phyloP scores from a whole-genome alignment of 2,113 vertebrate species.

The Salvelinus alpinus region DNA sequence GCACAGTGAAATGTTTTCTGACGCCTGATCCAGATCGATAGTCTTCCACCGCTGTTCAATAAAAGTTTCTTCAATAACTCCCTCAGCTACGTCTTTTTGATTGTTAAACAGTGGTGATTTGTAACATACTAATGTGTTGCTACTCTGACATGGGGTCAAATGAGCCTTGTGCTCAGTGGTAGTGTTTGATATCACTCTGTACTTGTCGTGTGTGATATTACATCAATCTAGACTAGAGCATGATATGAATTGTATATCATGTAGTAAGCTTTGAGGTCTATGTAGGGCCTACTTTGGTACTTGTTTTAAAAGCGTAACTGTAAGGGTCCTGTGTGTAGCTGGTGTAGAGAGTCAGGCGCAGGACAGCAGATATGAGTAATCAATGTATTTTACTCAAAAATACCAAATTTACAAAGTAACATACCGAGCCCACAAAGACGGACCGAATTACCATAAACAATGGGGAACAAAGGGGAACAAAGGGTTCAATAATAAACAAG shows the following conservation, averaged over 20 bases:
- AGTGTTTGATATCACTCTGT: background rate
- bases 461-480: too few species aligned
- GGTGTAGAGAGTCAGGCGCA: too few species aligned
- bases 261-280: background rate
- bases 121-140: background rate
- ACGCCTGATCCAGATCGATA: conserved; percentile 43
- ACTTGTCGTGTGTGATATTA: background rate
- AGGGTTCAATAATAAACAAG: too few species aligned
- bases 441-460: too few species aligned
- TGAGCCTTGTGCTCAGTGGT: background rate
- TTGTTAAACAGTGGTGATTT: background rate
- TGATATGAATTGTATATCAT: background rate
- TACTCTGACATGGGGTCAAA: background rate
- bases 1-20: conserved; percentile 33
- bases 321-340: too few species aligned
- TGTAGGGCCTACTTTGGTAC: background rate
- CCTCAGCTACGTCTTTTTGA: conserved; percentile 4
- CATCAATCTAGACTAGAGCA: background rate
- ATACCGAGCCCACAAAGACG: too few species aligned
- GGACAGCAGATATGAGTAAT: too few species aligned
- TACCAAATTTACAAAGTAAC: too few species aligned
- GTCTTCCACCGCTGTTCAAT: conserved; percentile 2
- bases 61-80: conserved; percentile 22
- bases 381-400: too few species aligned
- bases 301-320: background rate